phyloP scores from a whole-genome alignment of 2,888 invertebrate species.

The Noctuana brunneofusca region DNA sequence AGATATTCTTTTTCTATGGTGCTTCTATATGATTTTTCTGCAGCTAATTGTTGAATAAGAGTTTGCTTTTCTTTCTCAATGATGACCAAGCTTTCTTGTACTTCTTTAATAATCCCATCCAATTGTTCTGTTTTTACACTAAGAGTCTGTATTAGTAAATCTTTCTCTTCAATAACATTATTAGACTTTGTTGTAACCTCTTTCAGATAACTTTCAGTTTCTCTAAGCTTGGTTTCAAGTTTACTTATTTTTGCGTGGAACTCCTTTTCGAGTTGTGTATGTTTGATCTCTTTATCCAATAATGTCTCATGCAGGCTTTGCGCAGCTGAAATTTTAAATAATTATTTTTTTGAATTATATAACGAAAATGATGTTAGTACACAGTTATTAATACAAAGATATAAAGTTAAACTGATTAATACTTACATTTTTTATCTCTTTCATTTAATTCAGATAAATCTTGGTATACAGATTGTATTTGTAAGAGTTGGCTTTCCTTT shows the following conservation, averaged over 20 bases:
- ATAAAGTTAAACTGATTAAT: neutral
- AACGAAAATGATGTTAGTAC: too few species aligned
- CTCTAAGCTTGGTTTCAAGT: neutral
- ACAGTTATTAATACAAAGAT: too few species aligned
- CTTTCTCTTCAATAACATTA: neutral
- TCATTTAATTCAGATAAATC: neutral
- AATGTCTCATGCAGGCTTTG: neutral
- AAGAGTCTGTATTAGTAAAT: neutral
- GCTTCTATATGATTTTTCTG: neutral
- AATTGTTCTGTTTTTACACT: conserved; percentile 1
- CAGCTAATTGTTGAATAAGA: neutral
- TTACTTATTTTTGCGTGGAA: neutral
- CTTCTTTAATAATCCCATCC: neutral
- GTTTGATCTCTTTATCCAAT: neutral
- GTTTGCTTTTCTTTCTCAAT: conserved; percentile 1
- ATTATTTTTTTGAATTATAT: neutral
- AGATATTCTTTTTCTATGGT: conserved; percentile 4
- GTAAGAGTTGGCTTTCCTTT: neutral
- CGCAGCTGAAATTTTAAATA: neutral
- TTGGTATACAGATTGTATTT: neutral
- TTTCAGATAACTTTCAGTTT: neutral
- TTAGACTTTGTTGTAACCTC: neutral
- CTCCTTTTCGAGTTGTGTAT: neutral
- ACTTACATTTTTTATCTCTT: conserved; percentile 43
- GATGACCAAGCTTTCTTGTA: neutral